Evolutionary conservation across 2,113 vertebrate genomes (phyloP), one percentile per base, ranked within the genome.

Genomic region (Thamnophis sirtalis): DNA sequence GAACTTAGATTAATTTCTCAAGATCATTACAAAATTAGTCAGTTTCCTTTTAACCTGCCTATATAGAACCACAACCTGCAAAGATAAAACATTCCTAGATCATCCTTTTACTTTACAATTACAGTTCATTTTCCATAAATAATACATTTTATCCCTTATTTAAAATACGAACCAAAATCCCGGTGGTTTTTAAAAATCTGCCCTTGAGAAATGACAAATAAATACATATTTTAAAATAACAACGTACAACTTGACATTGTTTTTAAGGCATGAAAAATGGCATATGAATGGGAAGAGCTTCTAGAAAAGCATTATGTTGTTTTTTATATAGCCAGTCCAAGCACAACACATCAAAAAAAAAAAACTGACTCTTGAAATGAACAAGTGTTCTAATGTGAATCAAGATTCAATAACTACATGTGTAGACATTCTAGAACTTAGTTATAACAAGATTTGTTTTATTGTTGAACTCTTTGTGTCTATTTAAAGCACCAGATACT

Each of bases 191-290:
- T 97, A 96, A 98, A 98, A 98, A 96, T 95, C 95, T 95, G 94
- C 92, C 95, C 92, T 96, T 95, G 94, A 96, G 95, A 94, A 92
- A 97, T 94, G 95, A 95, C 96, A 95, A 97, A 95, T 95, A 93
- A 9, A 95, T 91, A 97, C 92, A 93, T 96, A 95, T 96, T 97
- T 94, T 96, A 96, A 98, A 98, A 97, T 94, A 94, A 94, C 93
- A 97, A 96, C 97, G 96, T 97, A 97, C 95, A 97, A 96, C 95
- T 98, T 97, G 95, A 90, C 97, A 96, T 96, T 97, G 88, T 97
- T 96, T 96, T 97, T 98, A 98, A 98, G 98, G 98, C 98, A 98
- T 98, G 97, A 97, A 97, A 95, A 97, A 97, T 97, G 96, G 96
- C 88, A 93, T 96, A 95, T 96, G 96, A 96, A 96, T 95, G 96